A percentile compares a stretch with the other conserved stretches of the same genome.
phyloP scores from a whole-genome alignment of 2,888 invertebrate genomes.

The Prenolepis imparis region DNA sequence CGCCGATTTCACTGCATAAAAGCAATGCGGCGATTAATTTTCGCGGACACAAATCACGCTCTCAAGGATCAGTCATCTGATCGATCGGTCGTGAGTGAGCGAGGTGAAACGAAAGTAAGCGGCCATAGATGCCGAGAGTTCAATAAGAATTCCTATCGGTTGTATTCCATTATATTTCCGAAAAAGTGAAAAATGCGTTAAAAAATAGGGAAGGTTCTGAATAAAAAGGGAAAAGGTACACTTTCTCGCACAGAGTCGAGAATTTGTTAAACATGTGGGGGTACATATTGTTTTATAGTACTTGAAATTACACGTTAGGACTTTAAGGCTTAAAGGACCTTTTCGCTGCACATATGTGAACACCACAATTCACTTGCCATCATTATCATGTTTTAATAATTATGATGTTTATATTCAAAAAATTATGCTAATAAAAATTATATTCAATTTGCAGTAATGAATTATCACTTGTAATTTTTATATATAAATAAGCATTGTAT shows the following conservation, averaged over 20 bases:
- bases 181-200: no score
- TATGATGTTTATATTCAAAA: neutral
- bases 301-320: no score
- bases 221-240: no score
- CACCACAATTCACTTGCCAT: neutral
- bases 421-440: neutral
- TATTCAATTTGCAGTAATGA: constrained; percentile 2
- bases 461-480: neutral
- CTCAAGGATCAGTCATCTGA: constrained; percentile 20
- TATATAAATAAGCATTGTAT: neutral
- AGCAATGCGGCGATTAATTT: constrained; percentile 74
- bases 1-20: constrained; percentile 64
- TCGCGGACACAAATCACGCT: constrained; percentile 73
- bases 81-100: constrained; percentile 5
- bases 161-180: no score
- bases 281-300: no score
- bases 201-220: no score
- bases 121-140: constrained; percentile 42
- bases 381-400: constrained; percentile 12
- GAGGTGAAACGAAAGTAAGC: constrained; percentile 30
- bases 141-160: neutral
- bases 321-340: no score
- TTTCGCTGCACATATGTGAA: no score
- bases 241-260: no score
- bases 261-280: no score